phyloP scores from a whole-genome alignment of 2,888 invertebrate species.

The Xanthorhoe designata region DNA sequence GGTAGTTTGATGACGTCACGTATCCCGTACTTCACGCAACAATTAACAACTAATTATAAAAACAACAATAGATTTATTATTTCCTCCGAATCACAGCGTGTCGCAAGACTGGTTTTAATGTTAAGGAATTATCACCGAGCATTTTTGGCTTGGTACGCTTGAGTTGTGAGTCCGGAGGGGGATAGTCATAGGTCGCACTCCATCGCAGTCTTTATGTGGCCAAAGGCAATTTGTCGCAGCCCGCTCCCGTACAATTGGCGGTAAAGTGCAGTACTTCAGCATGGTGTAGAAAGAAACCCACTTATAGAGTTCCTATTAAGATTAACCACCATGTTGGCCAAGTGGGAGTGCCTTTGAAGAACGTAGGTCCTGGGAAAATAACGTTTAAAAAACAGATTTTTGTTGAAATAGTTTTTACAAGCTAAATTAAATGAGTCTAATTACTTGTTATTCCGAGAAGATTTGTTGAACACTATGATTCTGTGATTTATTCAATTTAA shows the following conservation, averaged over 20 bases:
- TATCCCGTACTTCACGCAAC: no score
- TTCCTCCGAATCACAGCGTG: slow-evolving; percentile 1
- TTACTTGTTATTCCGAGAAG: no score
- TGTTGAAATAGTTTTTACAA: no score
- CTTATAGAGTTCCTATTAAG: slow-evolving; percentile 7
- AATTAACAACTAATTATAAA: background rate
- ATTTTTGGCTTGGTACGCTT: slow-evolving; percentile 7
- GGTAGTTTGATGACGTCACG: no score
- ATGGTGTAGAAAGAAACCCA: slow-evolving; percentile 24
- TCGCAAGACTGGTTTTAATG: background rate
- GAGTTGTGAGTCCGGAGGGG: slow-evolving; percentile 5
- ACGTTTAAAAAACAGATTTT: background rate
- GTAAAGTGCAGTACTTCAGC: slow-evolving; percentile 25
- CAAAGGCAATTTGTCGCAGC: slow-evolving; percentile 67
- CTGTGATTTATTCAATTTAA: no score
- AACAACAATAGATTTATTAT: background rate
- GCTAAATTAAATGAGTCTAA: no score
- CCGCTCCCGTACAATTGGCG: slow-evolving; percentile 31
- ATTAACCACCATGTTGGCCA: background rate
- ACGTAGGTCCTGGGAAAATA: background rate
- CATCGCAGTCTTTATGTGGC: slow-evolving; percentile 59
- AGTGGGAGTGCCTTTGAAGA: background rate
- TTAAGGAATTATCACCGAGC: background rate
- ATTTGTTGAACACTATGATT: no score
- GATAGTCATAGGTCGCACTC: slow-evolving; percentile 37